Percentiles rank a stretch among this genome's conserved stretches.
Evolutionary conservation across 2,113 vertebrate genomes (phyloP).

Genomic region (Eretmodus cyanostictus): DNA sequence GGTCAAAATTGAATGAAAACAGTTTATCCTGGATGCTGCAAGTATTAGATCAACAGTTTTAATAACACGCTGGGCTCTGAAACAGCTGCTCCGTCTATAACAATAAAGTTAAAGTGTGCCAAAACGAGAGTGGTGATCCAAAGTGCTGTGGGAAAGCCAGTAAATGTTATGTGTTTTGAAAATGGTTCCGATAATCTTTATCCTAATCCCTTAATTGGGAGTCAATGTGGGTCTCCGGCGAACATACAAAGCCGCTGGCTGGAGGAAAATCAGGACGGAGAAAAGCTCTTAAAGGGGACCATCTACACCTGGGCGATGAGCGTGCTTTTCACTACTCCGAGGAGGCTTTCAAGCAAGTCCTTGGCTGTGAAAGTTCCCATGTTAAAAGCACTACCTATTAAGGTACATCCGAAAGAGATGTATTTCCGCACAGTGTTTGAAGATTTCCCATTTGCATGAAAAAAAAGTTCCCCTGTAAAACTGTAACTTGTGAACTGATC

Average conservation of each 20-base stretch:
- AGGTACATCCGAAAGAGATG: slow-evolving; percentile 66
- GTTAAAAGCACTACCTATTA: slow-evolving; percentile 67
- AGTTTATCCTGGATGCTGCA: slow-evolving; percentile 24
- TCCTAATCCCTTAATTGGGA: slow-evolving; percentile 69
- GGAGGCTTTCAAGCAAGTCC: slow-evolving; percentile 62
- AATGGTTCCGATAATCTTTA: slow-evolving; percentile 57
- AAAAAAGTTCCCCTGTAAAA: slow-evolving; percentile 70
- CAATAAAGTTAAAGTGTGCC: slow-evolving; percentile 40
- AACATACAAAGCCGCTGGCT: slow-evolving; percentile 44
- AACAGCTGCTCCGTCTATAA: slow-evolving; percentile 34
- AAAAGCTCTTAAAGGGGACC: slow-evolving; percentile 29
- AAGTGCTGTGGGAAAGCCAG: slow-evolving; percentile 57
- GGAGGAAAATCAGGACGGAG: slow-evolving; percentile 20
- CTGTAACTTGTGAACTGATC: slow-evolving; percentile 82
- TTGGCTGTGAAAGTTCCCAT: slow-evolving; percentile 69
- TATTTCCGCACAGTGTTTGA: slow-evolving; percentile 71
- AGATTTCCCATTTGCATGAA: slow-evolving; percentile 75
- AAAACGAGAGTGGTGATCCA: slow-evolving; percentile 18
- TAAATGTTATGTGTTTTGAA: slow-evolving; percentile 52
- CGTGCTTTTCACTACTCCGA: slow-evolving; percentile 58
- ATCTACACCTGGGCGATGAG: slow-evolving; percentile 62
- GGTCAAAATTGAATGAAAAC: slow-evolving; percentile 20
- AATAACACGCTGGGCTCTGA: slow-evolving; percentile 4
- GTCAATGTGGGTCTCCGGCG: slow-evolving; percentile 55
- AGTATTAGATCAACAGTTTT: neutral